Evolutionary conservation across 2,113 vertebrate species (phyloP).

Genomic region (Eulemur macaco): DNA sequence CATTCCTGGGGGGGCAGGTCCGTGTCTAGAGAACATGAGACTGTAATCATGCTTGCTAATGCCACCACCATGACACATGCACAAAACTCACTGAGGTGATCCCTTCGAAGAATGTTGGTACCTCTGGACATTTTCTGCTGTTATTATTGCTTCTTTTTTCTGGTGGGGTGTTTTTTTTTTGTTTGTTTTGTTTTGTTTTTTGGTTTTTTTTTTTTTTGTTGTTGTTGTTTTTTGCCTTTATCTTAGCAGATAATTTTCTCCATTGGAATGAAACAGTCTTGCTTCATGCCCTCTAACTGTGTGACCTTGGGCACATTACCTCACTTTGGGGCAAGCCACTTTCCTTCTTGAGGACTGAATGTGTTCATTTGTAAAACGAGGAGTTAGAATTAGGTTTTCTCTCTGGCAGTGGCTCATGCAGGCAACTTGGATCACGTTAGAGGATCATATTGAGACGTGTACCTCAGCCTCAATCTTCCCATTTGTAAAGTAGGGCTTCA

Average conservation of each 20-base stretch:
- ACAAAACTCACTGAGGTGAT: background rate
- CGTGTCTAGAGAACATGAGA: background rate
- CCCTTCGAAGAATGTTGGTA: background rate
- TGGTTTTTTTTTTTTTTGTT: no score
- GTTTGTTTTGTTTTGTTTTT: no score
- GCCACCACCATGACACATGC: background rate
- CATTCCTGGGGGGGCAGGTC: background rate
- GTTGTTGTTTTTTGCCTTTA: background rate
- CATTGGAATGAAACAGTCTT: background rate
- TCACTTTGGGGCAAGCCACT: background rate
- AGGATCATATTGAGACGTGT: background rate
- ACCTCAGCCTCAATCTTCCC: background rate
- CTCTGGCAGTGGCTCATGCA: background rate
- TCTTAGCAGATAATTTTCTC: background rate
- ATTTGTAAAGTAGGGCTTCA: background rate
- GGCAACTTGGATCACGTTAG: background rate
- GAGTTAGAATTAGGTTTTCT: background rate
- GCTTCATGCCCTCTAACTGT: background rate
- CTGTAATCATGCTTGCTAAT: background rate
- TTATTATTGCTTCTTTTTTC: background rate
- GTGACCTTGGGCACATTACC: background rate
- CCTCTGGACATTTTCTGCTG: background rate
- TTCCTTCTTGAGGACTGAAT: background rate
- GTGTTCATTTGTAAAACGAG: background rate
- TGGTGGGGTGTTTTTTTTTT: no score